phyloP scores from a whole-genome alignment of 2,113 vertebrate species.

The Narcine bancroftii region DNA sequence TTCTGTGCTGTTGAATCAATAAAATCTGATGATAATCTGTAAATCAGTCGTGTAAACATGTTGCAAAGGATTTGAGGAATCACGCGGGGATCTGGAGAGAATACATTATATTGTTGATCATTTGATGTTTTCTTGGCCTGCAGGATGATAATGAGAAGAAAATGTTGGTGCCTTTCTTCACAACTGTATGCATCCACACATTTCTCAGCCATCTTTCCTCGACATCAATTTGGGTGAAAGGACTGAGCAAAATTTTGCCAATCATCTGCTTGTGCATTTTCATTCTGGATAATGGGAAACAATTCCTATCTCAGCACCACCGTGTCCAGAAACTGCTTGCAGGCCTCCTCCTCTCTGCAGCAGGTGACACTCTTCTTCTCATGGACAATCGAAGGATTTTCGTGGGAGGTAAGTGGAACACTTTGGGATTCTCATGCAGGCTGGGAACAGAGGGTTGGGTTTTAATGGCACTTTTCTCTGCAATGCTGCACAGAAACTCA shows the following conservation, averaged over 20 bases:
- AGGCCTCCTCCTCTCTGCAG: not conserved
- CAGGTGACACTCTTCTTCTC: not conserved
- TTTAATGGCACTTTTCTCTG: too few species aligned
- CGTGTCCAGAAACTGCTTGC: not conserved
- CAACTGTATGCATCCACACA: not conserved
- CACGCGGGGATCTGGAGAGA: too few species aligned
- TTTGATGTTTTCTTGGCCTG: not conserved
- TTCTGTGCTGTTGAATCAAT: too few species aligned
- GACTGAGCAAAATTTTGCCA: not conserved
- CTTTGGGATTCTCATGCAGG: not conserved
- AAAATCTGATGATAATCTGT: too few species aligned
- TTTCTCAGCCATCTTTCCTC: too few species aligned
- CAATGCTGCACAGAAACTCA: too few species aligned
- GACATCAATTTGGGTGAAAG: not conserved
- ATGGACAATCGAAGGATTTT: not conserved
- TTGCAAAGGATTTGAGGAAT: not conserved
- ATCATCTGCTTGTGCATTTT: not conserved
- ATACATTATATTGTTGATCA: not conserved
- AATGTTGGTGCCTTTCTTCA: not conserved
- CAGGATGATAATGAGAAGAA: not conserved
- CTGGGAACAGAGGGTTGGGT: not conserved
- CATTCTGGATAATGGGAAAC: not conserved
- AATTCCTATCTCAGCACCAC: not conserved
- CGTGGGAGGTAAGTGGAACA: not conserved
- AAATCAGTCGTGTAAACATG: too few species aligned